phyloP scores from a whole-genome alignment of 2,113 vertebrate species.

The Atlantisia rogersi region DNA sequence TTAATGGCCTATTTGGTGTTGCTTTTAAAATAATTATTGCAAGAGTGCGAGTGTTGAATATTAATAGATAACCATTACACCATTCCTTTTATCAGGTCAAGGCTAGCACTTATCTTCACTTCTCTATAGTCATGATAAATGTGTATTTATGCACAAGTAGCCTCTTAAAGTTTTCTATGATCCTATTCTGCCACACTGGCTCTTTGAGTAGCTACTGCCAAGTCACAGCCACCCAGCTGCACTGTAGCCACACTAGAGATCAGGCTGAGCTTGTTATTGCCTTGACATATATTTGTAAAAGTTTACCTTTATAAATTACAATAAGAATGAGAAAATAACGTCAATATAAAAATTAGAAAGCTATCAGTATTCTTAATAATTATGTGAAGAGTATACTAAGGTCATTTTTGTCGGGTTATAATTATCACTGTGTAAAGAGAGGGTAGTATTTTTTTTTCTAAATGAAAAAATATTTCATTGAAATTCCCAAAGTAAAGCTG shows the following conservation, averaged over 20 bases:
- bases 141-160: neutral
- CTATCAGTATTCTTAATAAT: neutral
- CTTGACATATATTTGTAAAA: neutral
- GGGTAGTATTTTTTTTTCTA: neutral
- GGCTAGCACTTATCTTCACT: neutral
- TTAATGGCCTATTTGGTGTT: neutral
- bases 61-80: neutral
- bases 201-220: neutral
- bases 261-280: neutral
- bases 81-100: neutral
- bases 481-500: neutral
- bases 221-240: neutral
- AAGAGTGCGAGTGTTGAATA: neutral
- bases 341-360: neutral
- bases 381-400: neutral
- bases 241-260: neutral
- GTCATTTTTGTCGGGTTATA: neutral
- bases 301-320: neutral
- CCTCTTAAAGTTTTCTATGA: neutral
- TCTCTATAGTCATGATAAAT: neutral
- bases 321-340: slow-evolving; percentile 2
- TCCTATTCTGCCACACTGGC: neutral
- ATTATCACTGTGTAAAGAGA: neutral
- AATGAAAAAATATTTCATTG: neutral
- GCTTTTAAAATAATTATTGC: neutral